A percentile compares a stretch with the other conserved stretches of the same genome.
Conservation (phyloP, 2,797 vertebrate genomes). For the Ibycter americanus region DNA sequence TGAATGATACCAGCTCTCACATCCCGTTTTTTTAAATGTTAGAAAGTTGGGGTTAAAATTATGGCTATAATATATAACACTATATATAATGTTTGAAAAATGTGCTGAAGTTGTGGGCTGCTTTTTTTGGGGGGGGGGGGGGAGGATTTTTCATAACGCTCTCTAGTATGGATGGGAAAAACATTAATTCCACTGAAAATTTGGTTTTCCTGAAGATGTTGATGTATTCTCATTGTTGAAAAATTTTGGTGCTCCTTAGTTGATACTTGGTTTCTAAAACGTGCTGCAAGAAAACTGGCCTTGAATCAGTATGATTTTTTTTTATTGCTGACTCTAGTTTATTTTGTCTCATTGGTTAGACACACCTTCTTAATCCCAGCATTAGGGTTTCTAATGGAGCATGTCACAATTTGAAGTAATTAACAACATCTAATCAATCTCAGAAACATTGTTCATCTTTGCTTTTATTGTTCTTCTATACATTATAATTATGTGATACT, state of each 20-base stretch:
- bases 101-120: not conserved
- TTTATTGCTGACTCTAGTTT: not conserved
- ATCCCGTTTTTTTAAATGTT: not conserved
- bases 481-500: not conserved
- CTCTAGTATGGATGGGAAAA: not conserved
- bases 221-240: not conserved
- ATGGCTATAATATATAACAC: not conserved
- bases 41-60: not conserved
- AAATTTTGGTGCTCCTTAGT: not conserved
- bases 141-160: not conserved
- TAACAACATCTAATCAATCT: not conserved
- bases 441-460: not conserved
- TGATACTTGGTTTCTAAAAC: not conserved
- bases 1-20: not conserved
- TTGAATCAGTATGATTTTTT: not conserved
- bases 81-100: not conserved
- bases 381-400: not conserved
- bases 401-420: not conserved
- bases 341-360: not conserved
- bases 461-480: not conserved
- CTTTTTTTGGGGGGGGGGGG: not conserved
- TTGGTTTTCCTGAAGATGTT: not conserved
- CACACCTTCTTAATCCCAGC: not conserved
- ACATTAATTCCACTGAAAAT: not conserved
- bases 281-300: not conserved